Conservation (phyloP, 2,113 vertebrate genomes). For the Protomyctophum bolini region DNA sequence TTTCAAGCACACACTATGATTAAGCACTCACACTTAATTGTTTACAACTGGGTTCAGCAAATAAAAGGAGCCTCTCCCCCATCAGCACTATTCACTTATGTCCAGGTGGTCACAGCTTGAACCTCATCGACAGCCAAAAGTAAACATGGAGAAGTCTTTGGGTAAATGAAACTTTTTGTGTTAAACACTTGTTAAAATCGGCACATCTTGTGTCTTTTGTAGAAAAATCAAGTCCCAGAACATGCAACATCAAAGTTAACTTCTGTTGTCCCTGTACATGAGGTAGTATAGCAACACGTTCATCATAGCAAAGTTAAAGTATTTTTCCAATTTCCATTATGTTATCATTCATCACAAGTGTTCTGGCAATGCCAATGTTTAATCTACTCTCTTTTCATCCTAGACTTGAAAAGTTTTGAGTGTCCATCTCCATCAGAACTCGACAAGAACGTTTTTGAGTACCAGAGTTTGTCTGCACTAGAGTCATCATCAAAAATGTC, state of each 20-base stretch:
- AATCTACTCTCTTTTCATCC: background rate
- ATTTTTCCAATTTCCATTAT: background rate
- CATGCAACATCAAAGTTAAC: no score
- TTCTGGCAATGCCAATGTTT: background rate
- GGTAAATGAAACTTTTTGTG: slow-evolving; percentile 28
- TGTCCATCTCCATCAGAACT: slow-evolving; percentile 64
- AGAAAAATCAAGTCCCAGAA: background rate
- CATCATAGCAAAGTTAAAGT: background rate
- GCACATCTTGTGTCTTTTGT: background rate
- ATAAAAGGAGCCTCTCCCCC: no score
- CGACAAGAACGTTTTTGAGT: slow-evolving; percentile 65
- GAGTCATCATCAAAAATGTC: slow-evolving; percentile 46
- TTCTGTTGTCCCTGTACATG: no score
- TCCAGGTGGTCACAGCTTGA: slow-evolving; percentile 10
- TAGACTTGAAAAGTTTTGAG: slow-evolving; percentile 67
- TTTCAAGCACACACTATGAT: no score
- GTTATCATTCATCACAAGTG: background rate
- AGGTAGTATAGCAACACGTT: background rate
- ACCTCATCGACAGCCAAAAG: background rate
- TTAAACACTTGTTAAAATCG: background rate
- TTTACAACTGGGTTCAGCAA: no score
- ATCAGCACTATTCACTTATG: no score
- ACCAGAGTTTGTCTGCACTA: slow-evolving; percentile 60
- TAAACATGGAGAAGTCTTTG: slow-evolving; percentile 49
- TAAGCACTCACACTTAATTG: no score